A percentile compares a stretch with the other conserved stretches of the same genome.
Evolutionary conservation across 2,113 vertebrate species (phyloP).

Genomic region (Osmerus mordax): DNA sequence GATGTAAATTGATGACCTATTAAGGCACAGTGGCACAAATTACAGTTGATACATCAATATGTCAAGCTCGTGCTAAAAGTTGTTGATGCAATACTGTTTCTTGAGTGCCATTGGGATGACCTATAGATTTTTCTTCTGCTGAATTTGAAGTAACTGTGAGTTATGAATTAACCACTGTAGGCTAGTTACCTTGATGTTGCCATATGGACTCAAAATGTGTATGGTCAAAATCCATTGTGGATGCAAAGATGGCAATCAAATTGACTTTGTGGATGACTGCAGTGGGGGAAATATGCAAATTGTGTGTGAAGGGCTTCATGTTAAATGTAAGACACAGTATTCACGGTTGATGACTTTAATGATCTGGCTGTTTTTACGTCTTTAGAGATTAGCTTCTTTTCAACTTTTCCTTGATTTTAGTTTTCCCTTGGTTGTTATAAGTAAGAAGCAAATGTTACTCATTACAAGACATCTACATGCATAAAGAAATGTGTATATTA

Average conservation of each 20-base stretch:
- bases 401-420: conserved; percentile 51
- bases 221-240: conserved; percentile 35
- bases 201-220: neutral
- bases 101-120: conserved; percentile 15
- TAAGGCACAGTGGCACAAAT: neutral
- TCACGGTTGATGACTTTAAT: conserved; percentile 54
- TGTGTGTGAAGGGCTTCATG: conserved; percentile 71
- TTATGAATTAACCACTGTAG: conserved; percentile 17
- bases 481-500: conserved; percentile 70
- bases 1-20: conserved; percentile 19
- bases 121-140: conserved; percentile 7
- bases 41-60: neutral
- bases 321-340: conserved; percentile 53
- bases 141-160: neutral
- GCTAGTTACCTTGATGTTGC: neutral
- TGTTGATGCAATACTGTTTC: conserved; percentile 9
- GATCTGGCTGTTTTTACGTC: conserved; percentile 47
- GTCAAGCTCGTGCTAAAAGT: neutral
- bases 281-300: conserved; percentile 70
- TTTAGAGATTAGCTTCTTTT: conserved; percentile 57
- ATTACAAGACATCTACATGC: conserved; percentile 59
- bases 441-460: conserved; percentile 45
- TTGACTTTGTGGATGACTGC: conserved; percentile 52
- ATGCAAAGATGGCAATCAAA: conserved; percentile 50
- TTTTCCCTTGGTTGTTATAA: conserved; percentile 45